Percentiles rank a stretch among this genome's conserved stretches.
Evolutionary conservation across 2,113 vertebrate genomes (phyloP).

Genomic region (Apteryx mantelli): DNA sequence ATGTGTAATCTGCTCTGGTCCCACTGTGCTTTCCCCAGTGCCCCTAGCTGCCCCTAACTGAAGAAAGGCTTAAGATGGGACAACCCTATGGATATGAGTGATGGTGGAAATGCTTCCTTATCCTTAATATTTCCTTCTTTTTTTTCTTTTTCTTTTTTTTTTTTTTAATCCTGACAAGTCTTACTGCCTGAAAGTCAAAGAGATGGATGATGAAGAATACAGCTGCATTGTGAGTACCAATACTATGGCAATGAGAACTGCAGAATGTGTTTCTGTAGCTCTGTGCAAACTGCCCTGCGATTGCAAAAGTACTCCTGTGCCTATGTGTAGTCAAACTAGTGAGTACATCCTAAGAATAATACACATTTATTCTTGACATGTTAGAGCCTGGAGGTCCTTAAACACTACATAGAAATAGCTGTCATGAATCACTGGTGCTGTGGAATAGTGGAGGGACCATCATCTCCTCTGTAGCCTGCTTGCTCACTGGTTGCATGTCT

Average conservation of each 20-base stretch:
- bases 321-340: background rate
- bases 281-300: background rate
- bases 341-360: background rate
- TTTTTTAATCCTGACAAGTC: constrained; percentile 80
- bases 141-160: background rate
- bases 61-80: background rate
- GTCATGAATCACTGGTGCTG: background rate
- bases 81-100: background rate
- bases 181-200: constrained; percentile 98
- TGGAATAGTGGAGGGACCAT: background rate
- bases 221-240: constrained; percentile 92
- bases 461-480: background rate
- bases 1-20: background rate
- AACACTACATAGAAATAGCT: background rate
- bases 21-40: background rate
- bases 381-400: background rate
- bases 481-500: background rate
- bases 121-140: background rate
- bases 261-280: background rate
- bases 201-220: constrained; percentile 99
- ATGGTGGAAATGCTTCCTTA: background rate
- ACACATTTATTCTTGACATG: background rate
- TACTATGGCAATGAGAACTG: background rate
- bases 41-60: background rate
- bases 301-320: background rate